Evolutionary conservation across 2,797 vertebrate genomes (phyloP), one percentile per base, ranked within the genome.

Genomic region (Poeciliopsis infans): DNA sequence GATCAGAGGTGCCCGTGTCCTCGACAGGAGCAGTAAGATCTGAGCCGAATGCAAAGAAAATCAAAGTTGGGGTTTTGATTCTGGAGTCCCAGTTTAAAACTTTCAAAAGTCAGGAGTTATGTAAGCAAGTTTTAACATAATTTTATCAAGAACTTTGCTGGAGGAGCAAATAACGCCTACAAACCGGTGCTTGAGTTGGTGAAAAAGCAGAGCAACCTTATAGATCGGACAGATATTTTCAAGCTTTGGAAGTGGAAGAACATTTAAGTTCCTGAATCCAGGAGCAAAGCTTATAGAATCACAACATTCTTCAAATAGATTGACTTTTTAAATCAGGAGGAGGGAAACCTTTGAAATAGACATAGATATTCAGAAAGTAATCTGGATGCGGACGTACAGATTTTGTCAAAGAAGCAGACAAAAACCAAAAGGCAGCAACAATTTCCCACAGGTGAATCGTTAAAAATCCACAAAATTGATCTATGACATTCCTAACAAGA

Each of bases 281-380:
- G 55, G 64, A 78, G 66, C 72, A n/a, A 36, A 43, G 47, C 74
- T 59, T 77, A 28, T 71, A 13, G 53, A 69, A 77, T 74, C 59
- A 78, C n/a, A 12, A 25, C 73, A 8, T 51, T 72, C 77, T 70
- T 64, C 33, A 59, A 74, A 61, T 77, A 79, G 76, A 80, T 86
- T 84, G 85, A 85, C 81, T 85, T 72, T 83, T 74, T 87, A 82
- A 51, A 91, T 89, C 86, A 78, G 82, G 61, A 74, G 43, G 47
- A n/a, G 41, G 2, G 68, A n/a, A 70, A 70, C 43, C 4, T 41
- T 41, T 68, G 4, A 69, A 41, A 41, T 36, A 25, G 8, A 41
- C 20, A 13, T n/a, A 43, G 41, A 45, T 45, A 12, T 10, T 25
- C 45, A 7, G 2, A 70, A n/a, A 45, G 11, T n/a, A 5, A 12